A percentile compares a stretch with the other conserved stretches of the same genome.
Evolutionary conservation across 2,797 vertebrate genomes (phyloP).

Genomic region (Phoeniculus purpureus): DNA sequence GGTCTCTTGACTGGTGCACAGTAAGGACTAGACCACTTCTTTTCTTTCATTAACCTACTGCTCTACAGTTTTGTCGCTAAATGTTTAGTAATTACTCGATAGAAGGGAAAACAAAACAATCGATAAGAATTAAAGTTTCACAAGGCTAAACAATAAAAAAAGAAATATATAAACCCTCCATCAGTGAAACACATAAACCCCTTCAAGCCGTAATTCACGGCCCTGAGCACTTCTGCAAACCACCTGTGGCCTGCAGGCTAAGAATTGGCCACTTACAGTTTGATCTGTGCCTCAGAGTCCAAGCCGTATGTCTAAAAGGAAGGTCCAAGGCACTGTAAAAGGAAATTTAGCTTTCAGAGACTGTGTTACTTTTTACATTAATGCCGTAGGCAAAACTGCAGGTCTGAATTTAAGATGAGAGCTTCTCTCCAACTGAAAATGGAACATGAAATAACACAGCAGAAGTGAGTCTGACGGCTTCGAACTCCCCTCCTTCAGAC

Average conservation of each 20-base stretch:
- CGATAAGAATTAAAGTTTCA: not conserved
- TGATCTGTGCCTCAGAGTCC: not conserved
- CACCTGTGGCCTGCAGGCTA: not conserved
- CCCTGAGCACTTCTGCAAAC: not conserved
- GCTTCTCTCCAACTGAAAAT: not conserved
- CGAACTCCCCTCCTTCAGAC: not conserved
- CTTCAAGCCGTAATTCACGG: not conserved
- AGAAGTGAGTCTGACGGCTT: not conserved
- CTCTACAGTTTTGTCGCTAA: not conserved
- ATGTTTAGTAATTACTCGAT: not conserved
- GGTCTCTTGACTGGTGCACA: not conserved
- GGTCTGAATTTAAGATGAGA: not conserved
- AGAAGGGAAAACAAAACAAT: not conserved
- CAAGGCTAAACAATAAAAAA: not conserved
- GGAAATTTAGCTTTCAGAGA: not conserved
- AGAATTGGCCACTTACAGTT: not conserved
- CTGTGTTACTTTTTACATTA: not conserved
- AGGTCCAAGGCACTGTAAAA: not conserved
- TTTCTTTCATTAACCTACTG: not conserved
- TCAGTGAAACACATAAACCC: not conserved
- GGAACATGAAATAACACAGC: not conserved
- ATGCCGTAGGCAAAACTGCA: not conserved
- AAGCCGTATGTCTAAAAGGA: not conserved
- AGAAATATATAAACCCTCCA: not conserved
- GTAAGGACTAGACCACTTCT: not conserved